These are phyloP conservation scores for Drosophila mauritiana DNA, from an alignment of 1,140 invertebrate species.

Conservation along the genomic window DNA sequence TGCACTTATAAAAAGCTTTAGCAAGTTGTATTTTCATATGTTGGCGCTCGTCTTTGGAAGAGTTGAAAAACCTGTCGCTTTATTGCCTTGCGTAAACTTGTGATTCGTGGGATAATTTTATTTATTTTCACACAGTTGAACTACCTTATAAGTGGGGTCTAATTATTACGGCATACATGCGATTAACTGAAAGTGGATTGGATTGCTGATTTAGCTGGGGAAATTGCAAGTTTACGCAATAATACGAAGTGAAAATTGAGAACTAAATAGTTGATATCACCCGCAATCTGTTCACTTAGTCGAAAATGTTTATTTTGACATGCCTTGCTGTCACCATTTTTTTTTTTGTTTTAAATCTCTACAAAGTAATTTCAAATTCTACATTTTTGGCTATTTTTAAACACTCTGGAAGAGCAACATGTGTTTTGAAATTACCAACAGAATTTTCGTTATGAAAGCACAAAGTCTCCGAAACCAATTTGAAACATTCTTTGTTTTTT, in stretches of 20 bases:
- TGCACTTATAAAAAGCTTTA: neutral
- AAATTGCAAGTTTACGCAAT: neutral
- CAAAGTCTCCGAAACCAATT: neutral
- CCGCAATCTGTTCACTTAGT: too few species aligned
- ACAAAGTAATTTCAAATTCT: neutral
- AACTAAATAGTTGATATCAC: too few species aligned
- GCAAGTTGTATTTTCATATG: neutral
- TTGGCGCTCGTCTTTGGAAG: neutral
- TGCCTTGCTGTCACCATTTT: neutral
- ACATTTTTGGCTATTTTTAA: slow-evolving; percentile 15
- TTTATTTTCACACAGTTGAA: slow-evolving; percentile 21
- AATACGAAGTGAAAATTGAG: neutral
- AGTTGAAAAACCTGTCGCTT: slow-evolving; percentile 26
- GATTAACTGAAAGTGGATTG: slow-evolving; percentile 5
- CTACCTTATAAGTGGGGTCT: slow-evolving; percentile 16
- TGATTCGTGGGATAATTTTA: slow-evolving; percentile 8
- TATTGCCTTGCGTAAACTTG: slow-evolving; percentile 14
- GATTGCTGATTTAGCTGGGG: too few species aligned
- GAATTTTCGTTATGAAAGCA: neutral
- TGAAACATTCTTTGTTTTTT: too few species aligned
- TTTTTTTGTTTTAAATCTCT: neutral
- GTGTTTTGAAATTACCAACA: slow-evolving; percentile 13
- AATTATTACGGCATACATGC: slow-evolving; percentile 20
- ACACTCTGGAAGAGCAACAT: neutral
- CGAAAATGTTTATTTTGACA: neutral